Percentiles rank a stretch among this genome's conserved stretches.
Conservation (phyloP, 2,113 vertebrate genomes). For the Ammodramus savannarum region DNA sequence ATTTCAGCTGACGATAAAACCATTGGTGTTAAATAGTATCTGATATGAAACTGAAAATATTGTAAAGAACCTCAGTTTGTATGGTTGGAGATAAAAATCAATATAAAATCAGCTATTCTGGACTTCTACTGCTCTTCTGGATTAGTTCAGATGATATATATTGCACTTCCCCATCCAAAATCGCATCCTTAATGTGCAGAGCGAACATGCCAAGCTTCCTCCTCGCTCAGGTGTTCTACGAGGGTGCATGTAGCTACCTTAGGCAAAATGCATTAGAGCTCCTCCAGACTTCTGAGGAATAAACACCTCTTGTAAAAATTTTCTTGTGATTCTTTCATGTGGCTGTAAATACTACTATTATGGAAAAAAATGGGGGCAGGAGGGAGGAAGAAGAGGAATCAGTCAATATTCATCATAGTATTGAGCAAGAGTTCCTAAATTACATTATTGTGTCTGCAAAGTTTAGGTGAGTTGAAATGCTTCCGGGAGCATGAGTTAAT, state of each 20-base stretch:
- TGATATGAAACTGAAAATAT: background rate
- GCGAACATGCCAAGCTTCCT: background rate
- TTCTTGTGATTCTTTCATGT: background rate
- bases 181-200: background rate
- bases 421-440: background rate
- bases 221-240: accelerated
- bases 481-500: background rate
- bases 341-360: background rate
- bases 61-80: background rate
- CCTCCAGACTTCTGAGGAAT: background rate
- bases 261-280: background rate
- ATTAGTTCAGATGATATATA: background rate
- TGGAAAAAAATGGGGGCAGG: accelerated
- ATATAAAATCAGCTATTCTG: background rate
- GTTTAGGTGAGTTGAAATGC: background rate
- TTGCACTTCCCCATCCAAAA: background rate
- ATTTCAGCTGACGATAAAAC: background rate
- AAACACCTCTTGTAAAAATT: background rate
- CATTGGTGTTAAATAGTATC: background rate
- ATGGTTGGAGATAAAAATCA: background rate
- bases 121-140: background rate
- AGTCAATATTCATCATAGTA: background rate
- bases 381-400: background rate
- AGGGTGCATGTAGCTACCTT: background rate
- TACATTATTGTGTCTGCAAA: background rate